Percentiles rank a stretch among this genome's conserved stretches.
These are phyloP conservation scores for Philopedon plagiatum DNA, from an alignment of 2,888 invertebrate genomes.

Conservation along the genomic window DNA sequence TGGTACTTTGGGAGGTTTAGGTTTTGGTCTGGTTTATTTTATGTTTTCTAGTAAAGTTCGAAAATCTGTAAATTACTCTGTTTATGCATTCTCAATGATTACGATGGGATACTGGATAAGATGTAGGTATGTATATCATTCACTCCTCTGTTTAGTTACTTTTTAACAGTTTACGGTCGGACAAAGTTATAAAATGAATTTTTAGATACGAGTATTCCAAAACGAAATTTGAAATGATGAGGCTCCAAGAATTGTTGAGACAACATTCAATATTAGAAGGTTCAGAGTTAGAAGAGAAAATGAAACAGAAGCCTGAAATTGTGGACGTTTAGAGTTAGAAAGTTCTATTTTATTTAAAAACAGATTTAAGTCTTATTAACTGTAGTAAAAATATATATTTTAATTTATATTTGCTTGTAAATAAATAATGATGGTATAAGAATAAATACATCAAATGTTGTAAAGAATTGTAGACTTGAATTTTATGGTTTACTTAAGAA, in stretches of 20 bases:
- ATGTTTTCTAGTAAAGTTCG: slow-evolving; percentile 80
- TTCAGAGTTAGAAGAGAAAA: not conserved
- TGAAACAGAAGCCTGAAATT: slow-evolving; percentile 3
- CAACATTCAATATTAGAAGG: slow-evolving; percentile 73
- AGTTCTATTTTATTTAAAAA: no score
- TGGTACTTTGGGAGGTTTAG: slow-evolving; percentile 81
- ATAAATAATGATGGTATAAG: no score
- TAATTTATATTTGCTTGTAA: no score
- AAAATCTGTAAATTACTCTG: slow-evolving; percentile 76
- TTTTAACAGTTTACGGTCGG: no score
- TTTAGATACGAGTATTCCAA: slow-evolving; percentile 77
- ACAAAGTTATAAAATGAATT: no score
- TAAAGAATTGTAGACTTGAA: no score
- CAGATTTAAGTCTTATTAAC: no score
- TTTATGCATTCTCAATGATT: slow-evolving; percentile 76
- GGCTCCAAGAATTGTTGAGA: slow-evolving; percentile 75
- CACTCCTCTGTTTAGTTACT: no score
- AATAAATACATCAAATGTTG: no score
- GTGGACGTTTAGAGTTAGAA: slow-evolving; percentile 4
- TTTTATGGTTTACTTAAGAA: no score
- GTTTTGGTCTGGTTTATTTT: slow-evolving; percentile 78
- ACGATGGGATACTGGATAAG: slow-evolving; percentile 80
- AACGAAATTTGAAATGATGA: slow-evolving; percentile 76
- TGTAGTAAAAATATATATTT: no score
- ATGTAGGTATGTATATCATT: slow-evolving; percentile 79